Evolutionary conservation across 92 coral and sea anemone species (phyloP).

Genomic region (Heliopora coerulea): DNA sequence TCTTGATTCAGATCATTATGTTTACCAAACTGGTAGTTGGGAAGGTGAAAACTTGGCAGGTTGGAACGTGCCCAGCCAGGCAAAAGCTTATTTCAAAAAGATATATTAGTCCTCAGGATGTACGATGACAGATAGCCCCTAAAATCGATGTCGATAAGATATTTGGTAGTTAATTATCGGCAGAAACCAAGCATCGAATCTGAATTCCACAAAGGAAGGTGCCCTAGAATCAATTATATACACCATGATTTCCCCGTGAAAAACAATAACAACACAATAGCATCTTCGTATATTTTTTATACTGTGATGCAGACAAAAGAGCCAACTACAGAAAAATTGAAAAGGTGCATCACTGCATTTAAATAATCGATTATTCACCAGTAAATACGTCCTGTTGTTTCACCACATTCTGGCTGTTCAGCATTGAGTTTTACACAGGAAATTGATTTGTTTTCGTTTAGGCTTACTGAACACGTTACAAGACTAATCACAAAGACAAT

Average conservation of each 20-base stretch:
- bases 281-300: not conserved
- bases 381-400: not conserved
- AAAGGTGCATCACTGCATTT: not conserved
- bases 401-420: not conserved
- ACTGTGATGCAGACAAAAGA: not conserved
- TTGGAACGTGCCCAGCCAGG: constrained; percentile 30
- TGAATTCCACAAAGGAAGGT: not conserved
- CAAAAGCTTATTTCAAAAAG: not conserved
- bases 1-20: not conserved
- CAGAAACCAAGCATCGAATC: not conserved
- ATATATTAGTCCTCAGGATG: not conserved
- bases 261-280: not conserved
- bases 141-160: constrained; percentile 9
- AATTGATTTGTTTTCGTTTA: too few relatives aligned
- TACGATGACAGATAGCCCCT: constrained; percentile 14
- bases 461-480: too few relatives aligned
- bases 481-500: too few relatives aligned
- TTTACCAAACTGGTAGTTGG: constrained; percentile 5
- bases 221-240: not conserved
- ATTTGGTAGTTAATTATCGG: not conserved
- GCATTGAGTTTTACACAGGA: too few relatives aligned
- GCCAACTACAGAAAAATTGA: not conserved
- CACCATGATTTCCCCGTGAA: not conserved
- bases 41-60: not conserved
- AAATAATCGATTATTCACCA: not conserved